Percentiles rank a stretch among this genome's conserved stretches.
These are phyloP conservation scores for Listronotus bonariensis DNA, from an alignment of 1,140 invertebrate species.

Conservation along the genomic window DNA sequence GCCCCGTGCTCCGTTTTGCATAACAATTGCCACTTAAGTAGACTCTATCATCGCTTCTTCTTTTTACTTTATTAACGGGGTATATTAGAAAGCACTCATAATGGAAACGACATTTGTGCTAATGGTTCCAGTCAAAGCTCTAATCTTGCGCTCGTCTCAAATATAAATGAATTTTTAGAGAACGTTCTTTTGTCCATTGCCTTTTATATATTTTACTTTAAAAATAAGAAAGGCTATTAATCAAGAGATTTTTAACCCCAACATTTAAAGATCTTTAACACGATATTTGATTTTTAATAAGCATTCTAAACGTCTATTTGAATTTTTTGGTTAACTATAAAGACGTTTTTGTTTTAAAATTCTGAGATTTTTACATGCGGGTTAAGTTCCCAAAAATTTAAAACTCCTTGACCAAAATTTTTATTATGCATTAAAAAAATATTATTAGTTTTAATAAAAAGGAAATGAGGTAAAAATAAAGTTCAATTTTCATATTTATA, in stretches of 20 bases:
- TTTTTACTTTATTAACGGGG: conserved; percentile 53
- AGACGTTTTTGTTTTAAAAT: no score
- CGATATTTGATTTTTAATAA: no score
- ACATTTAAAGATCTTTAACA: no score
- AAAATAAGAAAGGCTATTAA: conserved; percentile 1
- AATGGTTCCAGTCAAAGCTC: conserved; percentile 35
- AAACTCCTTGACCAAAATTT: no score
- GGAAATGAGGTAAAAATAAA: no score
- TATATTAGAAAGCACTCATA: conserved; percentile 56
- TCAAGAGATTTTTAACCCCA: not conserved
- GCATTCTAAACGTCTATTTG: no score
- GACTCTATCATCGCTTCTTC: conserved; percentile 52
- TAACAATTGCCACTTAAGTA: conserved; percentile 55
- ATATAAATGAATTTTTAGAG: conserved; percentile 33
- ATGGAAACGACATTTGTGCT: conserved; percentile 45
- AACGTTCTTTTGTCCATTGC: conserved; percentile 17
- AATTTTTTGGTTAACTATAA: no score
- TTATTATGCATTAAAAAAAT: no score
- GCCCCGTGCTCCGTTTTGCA: conserved; percentile 52
- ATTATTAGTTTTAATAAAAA: no score
- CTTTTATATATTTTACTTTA: not conserved
- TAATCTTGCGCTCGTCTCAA: conserved; percentile 25
- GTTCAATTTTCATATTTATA: no score
- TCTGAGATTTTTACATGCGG: no score
- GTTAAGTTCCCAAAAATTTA: no score